phyloP scores from a whole-genome alignment of 2,113 vertebrate species.

The Oreochromis aureus region DNA sequence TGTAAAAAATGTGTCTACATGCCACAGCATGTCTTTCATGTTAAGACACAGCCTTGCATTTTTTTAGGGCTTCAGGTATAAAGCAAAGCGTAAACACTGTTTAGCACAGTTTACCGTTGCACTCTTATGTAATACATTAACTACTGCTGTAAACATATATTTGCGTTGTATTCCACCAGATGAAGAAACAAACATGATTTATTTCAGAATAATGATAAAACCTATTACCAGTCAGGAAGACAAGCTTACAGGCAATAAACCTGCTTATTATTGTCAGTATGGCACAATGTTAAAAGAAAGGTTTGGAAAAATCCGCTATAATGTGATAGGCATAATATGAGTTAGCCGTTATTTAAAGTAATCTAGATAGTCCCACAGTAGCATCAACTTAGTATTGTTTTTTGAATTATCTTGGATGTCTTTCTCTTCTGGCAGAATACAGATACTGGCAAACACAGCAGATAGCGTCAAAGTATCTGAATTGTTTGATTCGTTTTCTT shows the following conservation, averaged over 20 bases:
- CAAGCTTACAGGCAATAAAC: not conserved
- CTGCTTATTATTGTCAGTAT: not conserved
- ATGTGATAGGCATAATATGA: not conserved
- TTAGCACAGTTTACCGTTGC: not conserved
- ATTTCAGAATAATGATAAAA: not conserved
- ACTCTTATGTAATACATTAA: not conserved
- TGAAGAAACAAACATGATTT: not conserved
- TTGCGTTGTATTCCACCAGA: not conserved
- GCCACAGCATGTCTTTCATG: not conserved
- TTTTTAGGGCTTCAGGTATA: not conserved
- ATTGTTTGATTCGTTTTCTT: not conserved
- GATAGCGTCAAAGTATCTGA: not conserved
- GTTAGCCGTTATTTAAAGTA: not conserved
- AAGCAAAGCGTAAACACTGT: not conserved
- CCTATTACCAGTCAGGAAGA: not conserved
- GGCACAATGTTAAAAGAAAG: not conserved
- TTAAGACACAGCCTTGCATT: not conserved
- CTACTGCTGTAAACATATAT: not conserved
- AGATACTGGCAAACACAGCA: not conserved
- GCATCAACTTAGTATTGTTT: not conserved
- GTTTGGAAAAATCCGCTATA: not conserved
- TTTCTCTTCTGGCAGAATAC: not conserved
- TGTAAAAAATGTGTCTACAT: not conserved
- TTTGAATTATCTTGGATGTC: not conserved
- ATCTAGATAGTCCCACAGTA: not conserved